Base-by-base conservation (phyloP, 92 coral and sea anemone species). In the Porites rus region DNA sequence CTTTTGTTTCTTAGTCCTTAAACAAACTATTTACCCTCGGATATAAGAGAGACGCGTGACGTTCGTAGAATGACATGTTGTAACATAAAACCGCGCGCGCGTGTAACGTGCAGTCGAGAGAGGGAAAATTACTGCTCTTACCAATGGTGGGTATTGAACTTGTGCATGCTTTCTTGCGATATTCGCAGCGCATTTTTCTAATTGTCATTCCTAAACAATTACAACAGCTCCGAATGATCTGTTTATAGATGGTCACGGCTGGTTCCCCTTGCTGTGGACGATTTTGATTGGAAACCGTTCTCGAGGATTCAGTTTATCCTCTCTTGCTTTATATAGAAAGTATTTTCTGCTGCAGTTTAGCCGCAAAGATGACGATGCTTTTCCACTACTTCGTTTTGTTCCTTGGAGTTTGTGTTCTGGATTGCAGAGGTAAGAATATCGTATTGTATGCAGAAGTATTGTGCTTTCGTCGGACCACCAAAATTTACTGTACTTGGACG, bases 341-440 rank as follows among this genome's bases (percentile, higher is more conserved):
- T 21, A 12, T 77, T 61, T 54, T 31, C 51, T 21, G 25, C 4
- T 21, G 69, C 0, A 31, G 67, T 24, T 59, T 14, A 52, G 69
- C 7, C 54, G 56, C 69, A 56, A 70, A 25, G 25, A 70, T 60
- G 11, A 71, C 59, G 20, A 81, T 81, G 78, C 68, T 81, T 38
- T 43, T 9, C 77, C 12, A 43, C 10, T 74, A 20, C 75, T 69
- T 70, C 16, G 76, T n/a, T 59, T 38, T 81, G 68, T 72, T 69
- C 11, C 69, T 81, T 60, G 86, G 77, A 81, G 13, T 59, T 68
- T 3, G 77, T 58, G 77, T 71, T 31, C 52, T 56, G 53, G 59
- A 7, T 10, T 54, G 77, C 60, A 25, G n/a, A 81, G 86, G 86
- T 81, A 70, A 58, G 86, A 69, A 70, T 11, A 70, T 31, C 51